Base-by-base conservation (phyloP, 2,113 vertebrate species). In the Crotalus horridus region DNA sequence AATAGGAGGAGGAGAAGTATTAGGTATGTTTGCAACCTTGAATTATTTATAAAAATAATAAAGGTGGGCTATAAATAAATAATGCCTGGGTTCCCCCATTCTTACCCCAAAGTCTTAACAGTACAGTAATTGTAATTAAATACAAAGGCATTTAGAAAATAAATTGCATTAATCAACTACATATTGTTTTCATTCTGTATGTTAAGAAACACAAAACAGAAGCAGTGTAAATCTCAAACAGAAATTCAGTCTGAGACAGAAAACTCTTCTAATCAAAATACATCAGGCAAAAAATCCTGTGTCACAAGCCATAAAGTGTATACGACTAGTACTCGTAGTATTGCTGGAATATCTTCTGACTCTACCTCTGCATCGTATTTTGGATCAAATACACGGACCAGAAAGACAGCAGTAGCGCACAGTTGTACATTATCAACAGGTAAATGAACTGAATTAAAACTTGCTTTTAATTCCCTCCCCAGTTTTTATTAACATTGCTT, bases 201-300 rank as follows among this genome's bases (percentile, higher is more conserved):
- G 87, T 92, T 94, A 95, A 99, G 98, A 97, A 97, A 96, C 95
- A 8, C 48, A 93, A 98, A 97, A 93, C 97, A 97, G 96, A 98
- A 97, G 96, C 96, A 97, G 69, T 89, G 97, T 0, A 98, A 98
- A 97, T 97, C 98, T 98, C 98, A 98, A 98, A 97, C 97, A 96
- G 98, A 98, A 96, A 92, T 92, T 20, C 97, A 98, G 96, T 92
- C 96, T 46, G 97, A 97, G 88, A 89, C 96, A 24, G 97, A 97
- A 93, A 96, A 97, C 95, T 97, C 97, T 94, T 97, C 96, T 89
- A 53, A 96, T 94, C 98, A 98, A 96, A 98, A 98, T 98, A 98
- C 98, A 98, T 99, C 99, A 97, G 97, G 98, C 95, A 98, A 98
- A 98, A 97, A 92, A 0, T n/a, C 94, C 24, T 95, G 92, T 69